These are phyloP conservation scores for Perca flavescens DNA, from an alignment of 2,113 vertebrate species.

Conservation along the genomic window DNA sequence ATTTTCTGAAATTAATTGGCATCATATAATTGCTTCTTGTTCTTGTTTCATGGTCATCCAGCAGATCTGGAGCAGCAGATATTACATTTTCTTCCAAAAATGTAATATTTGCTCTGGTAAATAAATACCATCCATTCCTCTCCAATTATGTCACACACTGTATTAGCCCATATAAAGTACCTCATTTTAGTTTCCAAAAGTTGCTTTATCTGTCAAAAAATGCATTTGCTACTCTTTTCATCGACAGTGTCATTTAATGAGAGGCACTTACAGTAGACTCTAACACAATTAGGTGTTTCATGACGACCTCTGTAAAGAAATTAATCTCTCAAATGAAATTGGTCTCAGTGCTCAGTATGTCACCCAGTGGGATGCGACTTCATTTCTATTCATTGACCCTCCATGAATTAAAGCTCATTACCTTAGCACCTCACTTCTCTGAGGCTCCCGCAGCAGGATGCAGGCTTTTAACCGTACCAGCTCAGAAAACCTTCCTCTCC, in stretches of 20 bases:
- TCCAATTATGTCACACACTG: neutral
- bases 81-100: neutral
- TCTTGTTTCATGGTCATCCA: no score
- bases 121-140: conserved; percentile 5
- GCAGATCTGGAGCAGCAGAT: conserved; percentile 18
- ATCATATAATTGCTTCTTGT: neutral
- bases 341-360: conserved; percentile 75
- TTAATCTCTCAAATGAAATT: conserved; percentile 85
- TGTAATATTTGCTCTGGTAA: neutral
- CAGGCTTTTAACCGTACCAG: conserved; percentile 66
- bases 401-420: conserved; percentile 81
- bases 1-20: conserved; percentile 18
- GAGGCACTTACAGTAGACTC: conserved; percentile 77
- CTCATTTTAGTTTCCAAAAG: conserved; percentile 15
- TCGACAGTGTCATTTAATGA: conserved; percentile 73
- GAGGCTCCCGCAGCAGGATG: conserved; percentile 74
- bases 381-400: conserved; percentile 83
- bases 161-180: conserved; percentile 5
- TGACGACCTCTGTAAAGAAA: conserved; percentile 85
- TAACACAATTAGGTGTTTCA: conserved; percentile 80
- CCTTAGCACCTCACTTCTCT: conserved; percentile 66
- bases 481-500: conserved; percentile 69
- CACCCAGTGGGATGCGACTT: conserved; percentile 76
- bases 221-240: conserved; percentile 53
- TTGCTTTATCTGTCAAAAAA: conserved; percentile 51